Conservation (phyloP, 30 jellyfish, hydroid and myxozoan genomes). For the Aurelia sp. region DNA sequence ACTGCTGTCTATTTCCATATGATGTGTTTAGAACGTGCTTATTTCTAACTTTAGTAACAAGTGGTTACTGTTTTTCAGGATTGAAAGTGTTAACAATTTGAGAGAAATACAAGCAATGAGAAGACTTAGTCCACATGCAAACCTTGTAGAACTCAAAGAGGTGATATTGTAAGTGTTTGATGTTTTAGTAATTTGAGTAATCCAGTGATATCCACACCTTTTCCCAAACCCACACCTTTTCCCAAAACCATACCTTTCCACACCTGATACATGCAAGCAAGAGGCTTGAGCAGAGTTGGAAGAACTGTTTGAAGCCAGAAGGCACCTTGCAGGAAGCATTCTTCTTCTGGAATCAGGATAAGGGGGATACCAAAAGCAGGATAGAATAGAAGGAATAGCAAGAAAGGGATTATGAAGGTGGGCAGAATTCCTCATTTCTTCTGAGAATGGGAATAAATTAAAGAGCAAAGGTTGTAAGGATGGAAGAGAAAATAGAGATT, state of each 20-base stretch:
- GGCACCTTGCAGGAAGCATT: too few relatives aligned
- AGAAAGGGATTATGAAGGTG: too few relatives aligned
- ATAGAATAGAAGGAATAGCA: too few relatives aligned
- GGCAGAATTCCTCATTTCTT: too few relatives aligned
- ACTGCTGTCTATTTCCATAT: neutral
- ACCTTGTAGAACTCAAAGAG: constrained; percentile 83
- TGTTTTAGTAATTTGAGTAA: too few relatives aligned
- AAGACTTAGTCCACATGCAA: constrained; percentile 89
- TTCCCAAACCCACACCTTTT: too few relatives aligned
- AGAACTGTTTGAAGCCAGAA: too few relatives aligned
- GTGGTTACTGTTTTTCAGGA: constrained; percentile 11
- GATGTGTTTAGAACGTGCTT: neutral
- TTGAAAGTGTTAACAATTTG: constrained; percentile 82
- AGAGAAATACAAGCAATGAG: constrained; percentile 94
- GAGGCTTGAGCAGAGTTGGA: neutral
- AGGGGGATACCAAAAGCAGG: too few relatives aligned
- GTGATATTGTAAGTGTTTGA: constrained; percentile 77
- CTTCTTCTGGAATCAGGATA: too few relatives aligned
- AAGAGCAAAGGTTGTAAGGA: too few relatives aligned
- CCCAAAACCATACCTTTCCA: neutral
- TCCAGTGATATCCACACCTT: neutral
- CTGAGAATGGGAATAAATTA: too few relatives aligned
- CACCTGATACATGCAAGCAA: neutral
- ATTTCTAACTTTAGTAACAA: neutral
- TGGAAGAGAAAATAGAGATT: too few relatives aligned